phyloP scores from a whole-genome alignment of 2,888 invertebrate genomes.

The Hipparchia sbordonii region DNA sequence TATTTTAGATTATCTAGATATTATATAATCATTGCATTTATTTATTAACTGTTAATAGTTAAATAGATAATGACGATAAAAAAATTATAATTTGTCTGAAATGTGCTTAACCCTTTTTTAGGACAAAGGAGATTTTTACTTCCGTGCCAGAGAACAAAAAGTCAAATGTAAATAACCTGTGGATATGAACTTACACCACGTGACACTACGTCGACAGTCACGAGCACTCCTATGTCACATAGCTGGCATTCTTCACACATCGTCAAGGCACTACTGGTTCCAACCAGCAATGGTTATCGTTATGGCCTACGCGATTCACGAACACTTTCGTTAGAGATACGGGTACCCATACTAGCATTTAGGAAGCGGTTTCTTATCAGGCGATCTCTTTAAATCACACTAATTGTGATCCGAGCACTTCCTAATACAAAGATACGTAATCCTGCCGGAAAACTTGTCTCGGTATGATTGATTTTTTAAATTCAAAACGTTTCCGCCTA shows the following conservation, averaged over 20 bases:
- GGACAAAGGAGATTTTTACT: conserved; percentile 70
- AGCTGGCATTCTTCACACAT: conserved; percentile 46
- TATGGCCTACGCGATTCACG: conserved; percentile 3
- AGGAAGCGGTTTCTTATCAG: conserved; percentile 76
- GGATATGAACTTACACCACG: conserved; percentile 58
- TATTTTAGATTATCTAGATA: background rate
- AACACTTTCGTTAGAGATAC: conserved; percentile 4
- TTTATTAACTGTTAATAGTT: background rate
- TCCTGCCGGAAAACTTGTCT: conserved; percentile 68
- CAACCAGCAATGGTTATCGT: conserved; percentile 53
- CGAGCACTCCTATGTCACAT: conserved; percentile 51
- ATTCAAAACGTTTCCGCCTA: conserved; percentile 67
- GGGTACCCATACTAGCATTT: conserved; percentile 45
- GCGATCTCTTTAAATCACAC: conserved; percentile 59
- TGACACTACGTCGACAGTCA: conserved; percentile 53
- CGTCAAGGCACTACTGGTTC: conserved; percentile 40
- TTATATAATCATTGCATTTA: background rate
- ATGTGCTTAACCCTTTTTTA: conserved; percentile 56
- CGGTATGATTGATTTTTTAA: conserved; percentile 40
- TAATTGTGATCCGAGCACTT: conserved; percentile 66
- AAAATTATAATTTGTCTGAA: background rate
- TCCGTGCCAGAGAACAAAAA: conserved; percentile 74
- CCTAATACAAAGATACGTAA: conserved; percentile 70
- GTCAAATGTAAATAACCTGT: conserved; percentile 82
- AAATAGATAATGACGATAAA: background rate